These are phyloP conservation scores for Medauroidea extradentata DNA, from an alignment of 1,140 invertebrate species.

Conservation along the genomic window DNA sequence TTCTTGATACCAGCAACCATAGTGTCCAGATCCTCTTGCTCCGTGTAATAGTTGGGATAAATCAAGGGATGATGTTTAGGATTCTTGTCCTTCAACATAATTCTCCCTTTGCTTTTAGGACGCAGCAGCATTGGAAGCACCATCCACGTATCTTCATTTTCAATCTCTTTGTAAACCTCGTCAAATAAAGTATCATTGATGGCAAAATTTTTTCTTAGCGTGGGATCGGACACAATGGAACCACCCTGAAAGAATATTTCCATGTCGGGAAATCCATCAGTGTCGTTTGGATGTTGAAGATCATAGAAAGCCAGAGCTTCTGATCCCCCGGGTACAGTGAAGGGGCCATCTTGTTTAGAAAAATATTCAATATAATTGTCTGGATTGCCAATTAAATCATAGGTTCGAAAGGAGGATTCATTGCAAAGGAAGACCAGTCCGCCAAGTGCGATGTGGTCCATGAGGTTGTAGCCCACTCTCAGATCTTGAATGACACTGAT, in stretches of 20 bases:
- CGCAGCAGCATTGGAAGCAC: conserved; percentile 28
- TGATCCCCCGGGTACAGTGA: not conserved
- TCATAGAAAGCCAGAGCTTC: not conserved
- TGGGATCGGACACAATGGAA: not conserved
- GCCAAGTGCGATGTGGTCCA: conserved; percentile 67
- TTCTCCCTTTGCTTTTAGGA: not conserved
- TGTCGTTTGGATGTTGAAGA: not conserved
- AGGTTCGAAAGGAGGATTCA: not conserved
- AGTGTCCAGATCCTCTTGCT: conserved; percentile 37
- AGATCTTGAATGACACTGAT: conserved; percentile 53
- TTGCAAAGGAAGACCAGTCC: not conserved
- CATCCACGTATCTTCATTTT: conserved; percentile 25
- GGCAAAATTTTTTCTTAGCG: not conserved
- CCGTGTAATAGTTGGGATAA: not conserved
- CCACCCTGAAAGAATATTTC: not conserved
- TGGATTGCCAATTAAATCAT: not conserved
- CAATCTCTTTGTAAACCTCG: conserved; percentile 12
- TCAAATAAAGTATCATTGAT: conserved; percentile 18
- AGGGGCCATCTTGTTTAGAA: too few relatives aligned
- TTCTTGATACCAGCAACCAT: conserved; percentile 53
- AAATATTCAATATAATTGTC: not conserved
- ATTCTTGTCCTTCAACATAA: not conserved
- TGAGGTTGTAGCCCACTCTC: conserved; percentile 74
- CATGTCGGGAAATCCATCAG: not conserved
- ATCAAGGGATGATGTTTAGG: not conserved